Evolutionary conservation across 2,888 invertebrate species (phyloP).

Genomic region (Dryobota labecula): DNA sequence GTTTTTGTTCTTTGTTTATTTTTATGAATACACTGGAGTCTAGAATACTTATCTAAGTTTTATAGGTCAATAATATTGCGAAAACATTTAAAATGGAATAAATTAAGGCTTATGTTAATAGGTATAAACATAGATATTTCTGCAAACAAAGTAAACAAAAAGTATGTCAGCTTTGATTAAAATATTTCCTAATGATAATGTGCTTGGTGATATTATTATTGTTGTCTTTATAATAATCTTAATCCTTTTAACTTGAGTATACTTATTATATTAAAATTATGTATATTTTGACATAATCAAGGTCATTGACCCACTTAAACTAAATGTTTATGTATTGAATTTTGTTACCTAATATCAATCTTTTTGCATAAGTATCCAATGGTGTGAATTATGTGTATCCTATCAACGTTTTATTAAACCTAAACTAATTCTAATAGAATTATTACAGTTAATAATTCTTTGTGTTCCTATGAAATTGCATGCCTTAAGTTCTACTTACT

Average conservation of each 20-base stretch:
- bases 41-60: not conserved
- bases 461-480: not conserved
- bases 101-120: not conserved
- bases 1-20: conserved; percentile 18
- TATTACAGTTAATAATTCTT: not conserved
- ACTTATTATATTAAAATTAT: not conserved
- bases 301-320: conserved; percentile 35
- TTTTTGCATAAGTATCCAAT: not conserved
- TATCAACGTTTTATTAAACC: not conserved
- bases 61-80: not conserved
- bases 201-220: too few species aligned
- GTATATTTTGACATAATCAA: conserved; percentile 23
- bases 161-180: conserved; percentile 77
- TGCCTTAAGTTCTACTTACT: conserved; percentile 38
- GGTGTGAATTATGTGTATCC: not conserved
- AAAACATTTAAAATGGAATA: not conserved
- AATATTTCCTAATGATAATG: conserved; percentile 8
- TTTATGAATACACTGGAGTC: not conserved
- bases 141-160: conserved; percentile 64
- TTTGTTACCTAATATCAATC: not conserved
- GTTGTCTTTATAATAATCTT: not conserved
- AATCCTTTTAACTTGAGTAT: not conserved
- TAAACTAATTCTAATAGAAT: not conserved
- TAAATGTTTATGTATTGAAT: not conserved
- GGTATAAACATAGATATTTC: not conserved